Base-by-base conservation (phyloP, 2,888 invertebrate genomes). In the Nemotelus nigrinus region DNA sequence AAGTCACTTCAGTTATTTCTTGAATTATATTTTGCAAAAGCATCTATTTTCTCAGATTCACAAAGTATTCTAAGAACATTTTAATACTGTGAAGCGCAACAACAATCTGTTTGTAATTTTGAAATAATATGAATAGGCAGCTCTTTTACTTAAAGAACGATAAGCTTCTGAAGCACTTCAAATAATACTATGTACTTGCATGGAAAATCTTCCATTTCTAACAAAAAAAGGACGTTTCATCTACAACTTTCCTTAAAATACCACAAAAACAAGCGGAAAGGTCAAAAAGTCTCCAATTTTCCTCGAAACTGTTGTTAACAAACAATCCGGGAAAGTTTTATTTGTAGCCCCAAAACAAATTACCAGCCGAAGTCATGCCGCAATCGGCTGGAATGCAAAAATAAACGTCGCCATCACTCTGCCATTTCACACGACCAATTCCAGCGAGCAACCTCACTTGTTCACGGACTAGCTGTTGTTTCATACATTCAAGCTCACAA, bases 291-390 rank as follows among this genome's bases (percentile, higher is more conserved):
- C 63, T 63, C 63, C 63, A 63, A 63, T 63, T 63, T 43, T 39
- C 63, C 25, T 25, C 41, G 5, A 63, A 43, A 63, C 43, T 43
- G 63, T 39, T 63, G 41, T 53, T 68, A 68, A 50, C 68, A 53
- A 68, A 68, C 50, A 55, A 63, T 47, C 60, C 50, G 63, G 60
- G 25, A 48, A 74, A 57, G 50, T 48, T 74, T 74, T 74, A 63
- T 63, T 74, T 74, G 74, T 60, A 63, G 63, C 63, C 74, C 74
- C 74, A 74, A 74, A 74, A 74, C 74, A 74, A 74, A 74, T 74
- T 74, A 60, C 63, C 74, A 74, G 74, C 63, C 74, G 48, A 50
- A 74, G 74, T 60, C 74, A 74, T 50, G 58, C 74, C 74, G 74
- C 74, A 74, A 74, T 60, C 63, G 74, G 74, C 63, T 60, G 48